Conservation (phyloP, 92 coral and sea anemone species). For the Phenganax stokvisi region DNA sequence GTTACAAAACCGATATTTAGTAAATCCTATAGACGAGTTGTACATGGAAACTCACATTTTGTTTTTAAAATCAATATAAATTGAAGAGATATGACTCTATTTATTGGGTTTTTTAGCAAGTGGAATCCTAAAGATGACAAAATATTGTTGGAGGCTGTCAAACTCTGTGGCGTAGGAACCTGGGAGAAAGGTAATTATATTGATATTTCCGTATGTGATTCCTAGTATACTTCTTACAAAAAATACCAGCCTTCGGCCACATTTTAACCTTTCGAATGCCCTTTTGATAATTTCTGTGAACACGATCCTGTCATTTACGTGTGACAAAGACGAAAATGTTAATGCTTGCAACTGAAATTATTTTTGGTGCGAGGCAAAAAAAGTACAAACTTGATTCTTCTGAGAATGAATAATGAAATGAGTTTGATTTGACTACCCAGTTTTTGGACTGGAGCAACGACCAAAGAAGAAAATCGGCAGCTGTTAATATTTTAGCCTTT, state of each 20-base stretch:
- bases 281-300: background rate
- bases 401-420: no score
- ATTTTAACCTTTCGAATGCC: background rate
- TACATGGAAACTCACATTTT: background rate
- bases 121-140: slow-evolving; percentile 73
- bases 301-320: background rate
- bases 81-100: background rate
- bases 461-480: no score
- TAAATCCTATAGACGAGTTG: background rate
- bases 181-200: slow-evolving; percentile 64
- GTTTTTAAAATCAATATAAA: no score
- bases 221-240: background rate
- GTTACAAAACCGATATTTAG: no score
- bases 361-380: no score
- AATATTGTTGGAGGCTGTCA: slow-evolving; percentile 61
- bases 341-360: no score
- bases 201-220: background rate
- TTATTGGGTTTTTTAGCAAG: slow-evolving; percentile 48
- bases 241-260: background rate
- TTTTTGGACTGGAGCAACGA: no score
- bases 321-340: no score
- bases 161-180: slow-evolving; percentile 60
- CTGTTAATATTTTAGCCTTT: no score
- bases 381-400: no score
- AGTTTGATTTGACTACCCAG: no score